Percentiles rank a stretch among this genome's conserved stretches.
These are phyloP conservation scores for Micromesistius poutassou DNA, from an alignment of 2,797 vertebrate genomes.

Conservation along the genomic window DNA sequence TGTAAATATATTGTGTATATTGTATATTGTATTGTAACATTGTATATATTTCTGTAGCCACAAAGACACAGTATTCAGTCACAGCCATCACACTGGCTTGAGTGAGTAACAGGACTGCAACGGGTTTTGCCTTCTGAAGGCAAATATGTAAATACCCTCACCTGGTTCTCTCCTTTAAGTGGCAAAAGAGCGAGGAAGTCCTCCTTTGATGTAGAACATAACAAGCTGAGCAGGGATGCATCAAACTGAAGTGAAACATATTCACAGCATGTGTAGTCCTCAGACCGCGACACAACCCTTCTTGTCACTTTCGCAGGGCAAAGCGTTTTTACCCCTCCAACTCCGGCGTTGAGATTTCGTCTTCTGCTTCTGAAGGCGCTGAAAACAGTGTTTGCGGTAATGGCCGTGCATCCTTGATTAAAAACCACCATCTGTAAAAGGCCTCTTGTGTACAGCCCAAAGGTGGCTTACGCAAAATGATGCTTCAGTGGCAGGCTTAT, in stretches of 20 bases:
- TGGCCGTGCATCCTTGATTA: not conserved
- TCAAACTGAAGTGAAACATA: not conserved
- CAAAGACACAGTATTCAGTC: too few species aligned
- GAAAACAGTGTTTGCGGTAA: not conserved
- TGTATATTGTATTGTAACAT: too few species aligned
- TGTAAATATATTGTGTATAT: too few species aligned
- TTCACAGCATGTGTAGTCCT: too few species aligned
- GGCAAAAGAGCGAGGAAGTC: not conserved
- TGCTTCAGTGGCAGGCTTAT: slow-evolving; percentile 2
- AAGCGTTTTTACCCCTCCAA: not conserved
- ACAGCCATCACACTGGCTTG: too few species aligned
- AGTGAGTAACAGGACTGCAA: too few species aligned
- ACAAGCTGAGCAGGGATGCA: not conserved
- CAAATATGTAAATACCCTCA: not conserved
- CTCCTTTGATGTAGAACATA: not conserved
- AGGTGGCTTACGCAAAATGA: not conserved
- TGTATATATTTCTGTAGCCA: too few species aligned
- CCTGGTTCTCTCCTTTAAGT: slow-evolving; percentile 3
- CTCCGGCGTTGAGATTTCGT: not conserved
- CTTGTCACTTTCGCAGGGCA: too few species aligned
- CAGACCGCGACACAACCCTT: too few species aligned
- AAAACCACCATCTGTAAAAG: not conserved
- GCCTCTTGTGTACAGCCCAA: slow-evolving; percentile 1
- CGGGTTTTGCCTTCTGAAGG: too few species aligned
- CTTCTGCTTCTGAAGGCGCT: not conserved